Evolutionary conservation across 2,888 invertebrate genomes (phyloP).

Genomic region (Trissoscelio sp.): DNA sequence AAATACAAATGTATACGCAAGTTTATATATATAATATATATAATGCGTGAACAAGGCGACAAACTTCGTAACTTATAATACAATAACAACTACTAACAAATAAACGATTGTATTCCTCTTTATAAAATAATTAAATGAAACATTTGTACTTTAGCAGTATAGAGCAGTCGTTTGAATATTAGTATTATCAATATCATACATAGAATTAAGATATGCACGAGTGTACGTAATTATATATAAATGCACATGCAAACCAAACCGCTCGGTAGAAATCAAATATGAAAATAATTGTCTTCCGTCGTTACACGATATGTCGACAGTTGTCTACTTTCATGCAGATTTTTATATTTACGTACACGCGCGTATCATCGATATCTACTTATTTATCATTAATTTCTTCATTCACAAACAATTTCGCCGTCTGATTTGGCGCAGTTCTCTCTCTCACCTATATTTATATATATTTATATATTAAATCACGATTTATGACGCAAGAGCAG

Average conservation of each 20-base stretch:
- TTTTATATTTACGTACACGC: slow-evolving; percentile 67
- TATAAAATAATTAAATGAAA: slow-evolving; percentile 83
- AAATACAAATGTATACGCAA: slow-evolving; percentile 72
- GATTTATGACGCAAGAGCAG: slow-evolving; percentile 69
- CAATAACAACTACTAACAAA: slow-evolving; percentile 70
- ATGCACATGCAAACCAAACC: slow-evolving; percentile 44
- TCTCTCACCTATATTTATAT: slow-evolving; percentile 65
- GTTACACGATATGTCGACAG: slow-evolving; percentile 55
- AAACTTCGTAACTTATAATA: slow-evolving; percentile 68
- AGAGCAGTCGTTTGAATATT: slow-evolving; percentile 83
- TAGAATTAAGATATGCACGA: slow-evolving; percentile 75
- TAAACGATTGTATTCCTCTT: slow-evolving; percentile 72
- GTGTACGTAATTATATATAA: slow-evolving; percentile 75
- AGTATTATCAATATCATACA: slow-evolving; percentile 78
- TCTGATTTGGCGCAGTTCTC: slow-evolving; percentile 56
- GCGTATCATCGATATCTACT: slow-evolving; percentile 57
- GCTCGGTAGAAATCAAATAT: slow-evolving; percentile 55
- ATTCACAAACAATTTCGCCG: slow-evolving; percentile 64
- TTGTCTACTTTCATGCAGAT: slow-evolving; percentile 36
- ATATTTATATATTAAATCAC: slow-evolving; percentile 68
- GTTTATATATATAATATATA: slow-evolving; percentile 65
- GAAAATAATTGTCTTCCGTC: slow-evolving; percentile 53
- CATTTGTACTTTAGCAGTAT: slow-evolving; percentile 84
- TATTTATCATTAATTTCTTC: slow-evolving; percentile 70
- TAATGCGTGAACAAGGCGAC: slow-evolving; percentile 61